A percentile compares a stretch with the other conserved stretches of the same genome.
Conservation (phyloP, 2,797 vertebrate genomes). For the Chaunax sp. region DNA sequence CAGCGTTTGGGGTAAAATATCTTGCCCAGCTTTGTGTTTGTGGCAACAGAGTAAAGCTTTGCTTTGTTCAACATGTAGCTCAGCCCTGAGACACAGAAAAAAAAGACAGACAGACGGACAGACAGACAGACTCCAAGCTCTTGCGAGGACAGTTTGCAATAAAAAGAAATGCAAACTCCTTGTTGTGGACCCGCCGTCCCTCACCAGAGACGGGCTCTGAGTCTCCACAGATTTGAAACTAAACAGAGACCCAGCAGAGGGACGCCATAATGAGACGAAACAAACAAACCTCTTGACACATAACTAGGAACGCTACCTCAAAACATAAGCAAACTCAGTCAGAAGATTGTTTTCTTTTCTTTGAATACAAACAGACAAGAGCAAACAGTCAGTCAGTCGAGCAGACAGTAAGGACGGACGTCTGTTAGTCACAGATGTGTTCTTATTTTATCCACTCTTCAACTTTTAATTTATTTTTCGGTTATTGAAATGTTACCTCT, state of each 20-base stretch:
- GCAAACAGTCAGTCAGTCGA: conserved; percentile 32
- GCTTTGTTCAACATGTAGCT: conserved; percentile 16
- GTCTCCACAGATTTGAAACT: conserved; percentile 36
- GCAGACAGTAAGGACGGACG: conserved; percentile 49
- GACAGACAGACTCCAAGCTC: conserved; percentile 50
- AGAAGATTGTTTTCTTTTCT: conserved; percentile 78
- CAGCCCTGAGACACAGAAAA: conserved; percentile 5
- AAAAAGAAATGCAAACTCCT: conserved; percentile 41
- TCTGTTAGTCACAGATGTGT: conserved; percentile 36
- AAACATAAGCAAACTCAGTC: conserved; percentile 76
- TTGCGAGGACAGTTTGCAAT: conserved; percentile 37
- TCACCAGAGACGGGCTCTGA: conserved; percentile 46
- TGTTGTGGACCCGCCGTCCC: conserved; percentile 30
- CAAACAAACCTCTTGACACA: conserved; percentile 82
- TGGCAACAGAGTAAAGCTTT: conserved; percentile 17
- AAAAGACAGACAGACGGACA: neutral
- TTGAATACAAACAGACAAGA: conserved; percentile 41
- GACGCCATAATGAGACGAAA: conserved; percentile 62
- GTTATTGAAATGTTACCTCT: conserved; percentile 65
- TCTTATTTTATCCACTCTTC: conserved; percentile 50
- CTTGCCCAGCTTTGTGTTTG: conserved; percentile 10
- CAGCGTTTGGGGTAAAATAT: neutral
- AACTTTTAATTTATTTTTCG: conserved; percentile 68
- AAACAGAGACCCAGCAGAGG: conserved; percentile 45
- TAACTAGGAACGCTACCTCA: conserved; percentile 89